Percentiles rank a stretch among this genome's conserved stretches.
phyloP scores from a whole-genome alignment of 2,888 invertebrate genomes.

The Nymphalis urticae region DNA sequence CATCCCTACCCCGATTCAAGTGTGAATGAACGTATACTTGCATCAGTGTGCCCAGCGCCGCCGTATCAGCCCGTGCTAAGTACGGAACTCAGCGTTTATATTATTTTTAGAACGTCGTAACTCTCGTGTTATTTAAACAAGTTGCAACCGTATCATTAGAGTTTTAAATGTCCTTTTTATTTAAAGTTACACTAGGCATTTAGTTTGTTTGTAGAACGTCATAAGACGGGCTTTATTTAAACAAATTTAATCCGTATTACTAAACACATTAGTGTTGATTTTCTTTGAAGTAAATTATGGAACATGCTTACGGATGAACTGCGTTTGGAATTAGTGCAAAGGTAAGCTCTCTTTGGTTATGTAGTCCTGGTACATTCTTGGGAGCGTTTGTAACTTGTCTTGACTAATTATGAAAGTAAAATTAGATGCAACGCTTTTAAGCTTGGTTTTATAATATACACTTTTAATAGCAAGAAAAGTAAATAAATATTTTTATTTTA shows the following conservation, averaged over 20 bases:
- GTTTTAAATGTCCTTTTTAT: slow-evolving; percentile 15
- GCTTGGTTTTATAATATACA: no score
- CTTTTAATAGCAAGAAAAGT: no score
- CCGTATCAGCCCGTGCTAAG: slow-evolving; percentile 77
- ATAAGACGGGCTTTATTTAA: background rate
- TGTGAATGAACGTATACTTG: slow-evolving; percentile 69
- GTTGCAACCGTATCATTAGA: slow-evolving; percentile 10
- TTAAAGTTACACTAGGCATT: background rate
- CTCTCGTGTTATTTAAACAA: slow-evolving; percentile 17
- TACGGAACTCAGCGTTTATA: slow-evolving; percentile 56
- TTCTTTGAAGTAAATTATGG: slow-evolving; percentile 20
- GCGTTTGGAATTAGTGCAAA: slow-evolving; percentile 47
- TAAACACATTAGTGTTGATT: background rate
- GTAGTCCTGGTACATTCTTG: slow-evolving; percentile 38
- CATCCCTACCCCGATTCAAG: slow-evolving; percentile 58
- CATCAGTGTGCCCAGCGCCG: slow-evolving; percentile 66
- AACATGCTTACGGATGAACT: slow-evolving; percentile 43
- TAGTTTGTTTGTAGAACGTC: background rate
- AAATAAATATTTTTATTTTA: no score
- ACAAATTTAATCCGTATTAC: slow-evolving; percentile 20
- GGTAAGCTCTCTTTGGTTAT: slow-evolving; percentile 44
- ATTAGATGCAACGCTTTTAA: background rate
- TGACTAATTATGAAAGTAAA: slow-evolving; percentile 12
- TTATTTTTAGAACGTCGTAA: slow-evolving; percentile 50
- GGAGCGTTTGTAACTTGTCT: slow-evolving; percentile 24